Evolutionary conservation across 2,888 invertebrate genomes (phyloP).

Genomic region (Cyclophora punctaria): DNA sequence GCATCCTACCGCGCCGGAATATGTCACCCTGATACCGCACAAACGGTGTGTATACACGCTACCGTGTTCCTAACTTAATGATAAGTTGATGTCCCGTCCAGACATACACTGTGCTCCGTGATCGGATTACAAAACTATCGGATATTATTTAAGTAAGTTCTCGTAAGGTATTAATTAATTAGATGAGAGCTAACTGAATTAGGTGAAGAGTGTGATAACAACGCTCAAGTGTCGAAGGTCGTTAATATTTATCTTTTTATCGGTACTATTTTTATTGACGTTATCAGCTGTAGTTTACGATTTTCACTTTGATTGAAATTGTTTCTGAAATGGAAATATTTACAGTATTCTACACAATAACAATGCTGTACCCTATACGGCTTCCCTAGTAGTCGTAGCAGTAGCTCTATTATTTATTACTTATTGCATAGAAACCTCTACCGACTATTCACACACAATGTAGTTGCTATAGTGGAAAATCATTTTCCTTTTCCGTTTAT

Average conservation of each 20-base stretch:
- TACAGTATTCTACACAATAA: too few species aligned
- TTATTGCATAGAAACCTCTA: too few species aligned
- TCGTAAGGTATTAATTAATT: conserved; percentile 44
- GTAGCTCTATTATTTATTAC: too few species aligned
- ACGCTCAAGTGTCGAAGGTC: conserved; percentile 44
- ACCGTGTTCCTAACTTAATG: conserved; percentile 41
- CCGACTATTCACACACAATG: too few species aligned
- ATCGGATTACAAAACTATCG: conserved; percentile 58
- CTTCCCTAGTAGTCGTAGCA: too few species aligned
- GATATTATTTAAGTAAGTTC: conserved; percentile 58
- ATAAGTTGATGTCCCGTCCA: conserved; percentile 55
- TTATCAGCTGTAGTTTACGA: conserved; percentile 16
- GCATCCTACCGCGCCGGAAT: conserved; percentile 37
- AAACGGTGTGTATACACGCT: conserved; percentile 51
- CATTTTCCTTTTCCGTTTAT: too few species aligned
- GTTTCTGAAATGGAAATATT: too few species aligned
- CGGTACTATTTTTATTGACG: conserved; percentile 20
- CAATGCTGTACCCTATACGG: too few species aligned
- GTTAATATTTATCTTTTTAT: conserved; percentile 50
- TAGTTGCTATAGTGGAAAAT: too few species aligned
- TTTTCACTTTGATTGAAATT: too few species aligned
- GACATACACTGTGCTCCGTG: conserved; percentile 51
- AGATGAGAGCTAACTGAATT: conserved; percentile 25
- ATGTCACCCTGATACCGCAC: conserved; percentile 55
- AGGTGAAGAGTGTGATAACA: conserved; percentile 28